A percentile compares a stretch with the other conserved stretches of the same genome.
phyloP scores from a whole-genome alignment of 2,888 invertebrate genomes.

The Dryococelus australis region DNA sequence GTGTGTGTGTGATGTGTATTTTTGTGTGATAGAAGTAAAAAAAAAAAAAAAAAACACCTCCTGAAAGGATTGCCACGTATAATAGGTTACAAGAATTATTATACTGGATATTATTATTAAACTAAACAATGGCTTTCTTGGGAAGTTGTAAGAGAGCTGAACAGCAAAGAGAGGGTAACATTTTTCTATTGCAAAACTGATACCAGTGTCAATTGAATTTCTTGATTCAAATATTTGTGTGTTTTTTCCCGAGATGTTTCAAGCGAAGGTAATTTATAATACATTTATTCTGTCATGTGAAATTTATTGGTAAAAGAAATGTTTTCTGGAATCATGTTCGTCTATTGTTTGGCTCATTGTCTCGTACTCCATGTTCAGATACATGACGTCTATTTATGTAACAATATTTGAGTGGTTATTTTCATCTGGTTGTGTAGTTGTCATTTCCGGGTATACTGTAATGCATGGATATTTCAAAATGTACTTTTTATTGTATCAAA shows the following conservation, averaged over 20 bases:
- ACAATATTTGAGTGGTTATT: background rate
- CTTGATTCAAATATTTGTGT: conserved; percentile 28
- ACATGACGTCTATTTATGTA: conserved; percentile 13
- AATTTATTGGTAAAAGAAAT: conserved; percentile 4
- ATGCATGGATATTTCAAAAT: conserved; percentile 2
- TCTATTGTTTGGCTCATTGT: background rate
- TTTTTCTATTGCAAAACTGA: background rate
- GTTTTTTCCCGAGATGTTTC: conserved; percentile 26
- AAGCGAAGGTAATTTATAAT: conserved; percentile 13
- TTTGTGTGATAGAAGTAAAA: conserved; percentile 34
- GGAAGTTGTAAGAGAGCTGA: background rate
- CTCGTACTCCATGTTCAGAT: conserved; percentile 12
- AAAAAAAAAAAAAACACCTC: conserved; percentile 22
- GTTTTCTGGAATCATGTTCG: conserved; percentile 21
- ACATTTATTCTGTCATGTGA: conserved; percentile 21
- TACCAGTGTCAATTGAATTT: conserved; percentile 27
- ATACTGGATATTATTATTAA: background rate
- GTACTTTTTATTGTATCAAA: background rate
- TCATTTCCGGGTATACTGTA: background rate
- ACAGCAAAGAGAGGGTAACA: background rate
- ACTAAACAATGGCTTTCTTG: conserved; percentile 6
- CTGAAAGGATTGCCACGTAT: conserved; percentile 5
- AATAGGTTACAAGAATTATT: background rate
- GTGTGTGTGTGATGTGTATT: conserved; percentile 37
- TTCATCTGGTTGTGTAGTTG: conserved; percentile 11